phyloP scores from a whole-genome alignment of 1,140 invertebrate species.

The Galendromus occidentalis region DNA sequence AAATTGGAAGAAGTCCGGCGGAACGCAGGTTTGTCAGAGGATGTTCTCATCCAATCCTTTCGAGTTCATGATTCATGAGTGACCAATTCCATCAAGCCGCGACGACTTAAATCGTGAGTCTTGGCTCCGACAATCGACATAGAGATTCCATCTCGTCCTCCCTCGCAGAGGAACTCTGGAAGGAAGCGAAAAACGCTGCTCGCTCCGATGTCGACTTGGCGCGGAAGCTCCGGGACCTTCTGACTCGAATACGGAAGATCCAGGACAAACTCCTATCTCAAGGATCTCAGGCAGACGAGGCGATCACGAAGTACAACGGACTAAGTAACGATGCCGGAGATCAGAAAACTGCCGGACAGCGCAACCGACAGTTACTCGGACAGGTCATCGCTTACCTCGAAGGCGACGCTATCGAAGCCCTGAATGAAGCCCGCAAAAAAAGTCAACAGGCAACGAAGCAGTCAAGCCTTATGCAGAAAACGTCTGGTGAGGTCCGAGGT shows the following conservation, averaged over 20 bases:
- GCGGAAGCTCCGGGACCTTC: neutral
- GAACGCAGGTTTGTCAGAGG: constrained; percentile 29
- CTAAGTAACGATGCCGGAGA: neutral
- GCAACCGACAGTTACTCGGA: neutral
- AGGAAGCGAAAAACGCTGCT: constrained; percentile 41
- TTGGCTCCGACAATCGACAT: too few relatives aligned
- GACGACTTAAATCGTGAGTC: too few relatives aligned
- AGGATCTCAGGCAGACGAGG: neutral
- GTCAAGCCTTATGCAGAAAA: constrained; percentile 69
- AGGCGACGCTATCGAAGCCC: constrained; percentile 50
- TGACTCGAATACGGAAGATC: neutral
- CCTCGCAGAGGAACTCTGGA: constrained; percentile 41
- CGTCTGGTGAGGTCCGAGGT: constrained; percentile 62
- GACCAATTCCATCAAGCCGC: too few relatives aligned
- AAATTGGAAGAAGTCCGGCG: constrained; percentile 45
- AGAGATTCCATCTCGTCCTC: too few relatives aligned
- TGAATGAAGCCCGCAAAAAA: constrained; percentile 52
- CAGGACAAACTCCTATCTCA: neutral
- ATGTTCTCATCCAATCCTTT: too few relatives aligned
- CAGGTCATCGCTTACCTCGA: constrained; percentile 36
- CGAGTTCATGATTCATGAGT: too few relatives aligned
- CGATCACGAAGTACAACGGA: neutral
- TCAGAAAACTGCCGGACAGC: neutral
- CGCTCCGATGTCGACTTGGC: neutral
- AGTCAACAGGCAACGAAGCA: constrained; percentile 68